Evolutionary conservation across 2,797 vertebrate species (phyloP), one percentile per base, ranked within the genome.

Genomic region (Thripadectes ignobilis): DNA sequence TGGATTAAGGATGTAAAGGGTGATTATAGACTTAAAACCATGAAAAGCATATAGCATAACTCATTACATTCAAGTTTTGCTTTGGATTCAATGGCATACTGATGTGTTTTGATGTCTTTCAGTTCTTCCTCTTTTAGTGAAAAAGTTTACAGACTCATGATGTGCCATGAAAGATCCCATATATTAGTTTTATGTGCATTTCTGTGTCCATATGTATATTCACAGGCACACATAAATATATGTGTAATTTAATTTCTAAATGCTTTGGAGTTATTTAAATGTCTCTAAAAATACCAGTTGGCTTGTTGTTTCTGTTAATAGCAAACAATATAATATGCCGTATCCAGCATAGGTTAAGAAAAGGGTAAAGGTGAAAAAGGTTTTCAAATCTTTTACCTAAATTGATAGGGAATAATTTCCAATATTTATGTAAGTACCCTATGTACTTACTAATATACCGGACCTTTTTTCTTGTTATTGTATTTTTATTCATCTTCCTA

Each of bases 61-160:
- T 91, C 27, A 71, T 92, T 71, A 80, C 86, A 68, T 84, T 87
- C 43, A 78, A 63, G 26, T 61, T 94, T 94, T 95, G 22, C 66
- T 86, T 80, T 74, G 13, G 61, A 29, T 54, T 75, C 69, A 59
- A 8, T 41, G 41, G 81, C 38, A 89, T 38, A 32, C 59, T 29
- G 45, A 34, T 54, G 5, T 80, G 46, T 68, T 88, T 86, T 94
- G 41, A 20, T 76, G 65, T 48, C 74, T 96, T 75, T 84, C 88
- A 62, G 19, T 34, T 77, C 68, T 49, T 89, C 57, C 6, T 45
- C 18, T 74, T 30, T 41, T 38, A 93, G 45, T 61, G 67, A 75
- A 88, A 81, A 92, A 14, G 61, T 43, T 85, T 95, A 38, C 29
- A 93, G 76, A 66, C 58, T 43, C 22, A 15, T 55, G 57, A 79